Evolutionary conservation across 2,888 invertebrate genomes (phyloP), one percentile per base, ranked within the genome.

Genomic region (Ferrisia virgata): DNA sequence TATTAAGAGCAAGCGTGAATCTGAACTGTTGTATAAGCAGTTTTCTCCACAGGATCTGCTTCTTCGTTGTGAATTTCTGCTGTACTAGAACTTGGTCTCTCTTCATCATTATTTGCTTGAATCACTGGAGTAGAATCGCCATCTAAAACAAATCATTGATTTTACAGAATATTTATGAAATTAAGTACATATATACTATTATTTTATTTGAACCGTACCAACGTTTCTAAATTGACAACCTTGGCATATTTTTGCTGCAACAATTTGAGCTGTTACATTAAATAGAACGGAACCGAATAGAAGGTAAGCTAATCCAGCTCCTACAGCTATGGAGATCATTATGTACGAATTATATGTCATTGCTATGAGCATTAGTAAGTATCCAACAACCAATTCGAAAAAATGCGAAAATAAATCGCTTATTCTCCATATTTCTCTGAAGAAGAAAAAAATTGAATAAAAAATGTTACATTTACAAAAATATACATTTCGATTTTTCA

Each of bases 271-370:
- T 9, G 85, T 81, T 39, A 86, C 47, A 43, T 86, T 85, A 82
- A 86, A 79, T 64, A 86, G 80, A 18, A 84, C 84, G 33, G 85
- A 47, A 8, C 86, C 86, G 58, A 86, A 86, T 3, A 86, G 15
- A 72, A 85, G 83, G 31, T 86, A 86, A 15, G 85, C 86, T 11
- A 85, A 36, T 43, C 84, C 85, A 88, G 92, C 92, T 28, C 94
- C 94, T 84, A 92, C 88, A 4, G 92, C 90, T 81, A 93, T 91
- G 13, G 93, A 91, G 79, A 93, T 89, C 85, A 92, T 90, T 84
- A 94, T 89, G 87, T 93, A 93, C 33, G 91, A 92, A 89, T 94
- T 93, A 89, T 92, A 94, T 15, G 92, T 88, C 94, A 94, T 94
- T n/a, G 93, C 92, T 33, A 91, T 91, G 86, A 94, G 88, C 94